phyloP scores from a whole-genome alignment of 2,888 invertebrate species.

The Minunthozetes semirufus region DNA sequence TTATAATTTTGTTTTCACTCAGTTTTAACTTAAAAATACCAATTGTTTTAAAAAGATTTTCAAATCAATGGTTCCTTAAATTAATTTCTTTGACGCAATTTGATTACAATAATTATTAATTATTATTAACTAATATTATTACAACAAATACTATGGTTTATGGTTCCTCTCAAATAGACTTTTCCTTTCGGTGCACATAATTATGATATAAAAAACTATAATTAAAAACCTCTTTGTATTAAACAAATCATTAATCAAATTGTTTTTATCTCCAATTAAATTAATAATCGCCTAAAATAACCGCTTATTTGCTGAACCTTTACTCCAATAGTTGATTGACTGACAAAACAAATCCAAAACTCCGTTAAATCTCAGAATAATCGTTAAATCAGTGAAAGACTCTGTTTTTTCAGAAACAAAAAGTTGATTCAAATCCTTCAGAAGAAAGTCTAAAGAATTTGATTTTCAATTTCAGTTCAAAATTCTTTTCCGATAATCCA shows the following conservation, averaged over 20 bases:
- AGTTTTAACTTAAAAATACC: background rate
- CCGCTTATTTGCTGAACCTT: background rate
- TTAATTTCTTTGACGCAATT: slow-evolving; percentile 27
- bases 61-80: slow-evolving; percentile 23
- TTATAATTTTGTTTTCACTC: background rate
- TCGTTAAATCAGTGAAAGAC: background rate
- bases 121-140: background rate
- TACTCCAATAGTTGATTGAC: background rate
- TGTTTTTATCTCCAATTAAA: background rate
- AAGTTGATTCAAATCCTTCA: background rate
- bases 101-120: slow-evolving; percentile 4
- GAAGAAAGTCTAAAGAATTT: background rate
- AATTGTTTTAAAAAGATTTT: background rate
- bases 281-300: background rate
- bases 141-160: slow-evolving; percentile 19
- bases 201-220: background rate
- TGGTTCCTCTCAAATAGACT: slow-evolving; percentile 23
- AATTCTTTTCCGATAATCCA: background rate
- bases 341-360: background rate
- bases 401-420: background rate
- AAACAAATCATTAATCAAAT: background rate
- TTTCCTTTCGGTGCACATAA: slow-evolving; percentile 2
- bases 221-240: slow-evolving; percentile 16
- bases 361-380: background rate
- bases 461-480: background rate